A percentile compares a stretch with the other conserved stretches of the same genome.
phyloP scores from a whole-genome alignment of 2,888 invertebrate genomes.

The Xestia c-nigrum region DNA sequence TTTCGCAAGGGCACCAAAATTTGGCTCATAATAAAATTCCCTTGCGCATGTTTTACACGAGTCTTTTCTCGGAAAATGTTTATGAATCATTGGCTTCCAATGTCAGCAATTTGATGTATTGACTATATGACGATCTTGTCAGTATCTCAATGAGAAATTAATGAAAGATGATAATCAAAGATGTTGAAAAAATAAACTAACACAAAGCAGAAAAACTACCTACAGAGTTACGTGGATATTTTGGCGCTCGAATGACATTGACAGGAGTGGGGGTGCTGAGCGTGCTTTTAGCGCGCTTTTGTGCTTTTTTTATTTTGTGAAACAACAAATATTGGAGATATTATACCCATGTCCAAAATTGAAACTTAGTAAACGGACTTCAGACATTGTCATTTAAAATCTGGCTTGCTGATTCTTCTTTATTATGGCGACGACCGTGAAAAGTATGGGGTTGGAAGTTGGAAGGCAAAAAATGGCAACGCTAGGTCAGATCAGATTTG shows the following conservation, averaged over 20 bases:
- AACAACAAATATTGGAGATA: not conserved
- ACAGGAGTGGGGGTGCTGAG: not conserved
- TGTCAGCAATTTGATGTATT: slow-evolving; percentile 32
- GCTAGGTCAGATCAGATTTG: not conserved
- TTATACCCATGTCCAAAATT: not conserved
- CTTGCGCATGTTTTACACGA: slow-evolving; percentile 53
- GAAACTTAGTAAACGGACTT: not conserved
- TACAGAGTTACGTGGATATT: not conserved
- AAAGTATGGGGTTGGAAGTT: not conserved
- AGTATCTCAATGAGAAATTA: slow-evolving; percentile 21
- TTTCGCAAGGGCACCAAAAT: slow-evolving; percentile 61
- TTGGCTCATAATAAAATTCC: slow-evolving; percentile 47
- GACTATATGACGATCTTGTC: slow-evolving; percentile 2
- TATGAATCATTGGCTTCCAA: slow-evolving; percentile 51
- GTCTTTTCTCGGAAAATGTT: slow-evolving; percentile 52
- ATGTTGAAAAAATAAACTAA: not conserved
- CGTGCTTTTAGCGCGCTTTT: not conserved
- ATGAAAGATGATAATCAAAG: slow-evolving; percentile 26
- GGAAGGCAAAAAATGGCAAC: not conserved
- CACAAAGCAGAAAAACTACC: not conserved
- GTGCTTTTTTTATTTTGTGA: no score
- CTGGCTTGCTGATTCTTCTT: not conserved
- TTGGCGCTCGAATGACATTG: not conserved
- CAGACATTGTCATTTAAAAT: not conserved
- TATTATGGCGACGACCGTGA: not conserved